Evolutionary conservation across 2,888 invertebrate genomes (phyloP), one percentile per base, ranked within the genome.

Genomic region (Deroplatys truncata): DNA sequence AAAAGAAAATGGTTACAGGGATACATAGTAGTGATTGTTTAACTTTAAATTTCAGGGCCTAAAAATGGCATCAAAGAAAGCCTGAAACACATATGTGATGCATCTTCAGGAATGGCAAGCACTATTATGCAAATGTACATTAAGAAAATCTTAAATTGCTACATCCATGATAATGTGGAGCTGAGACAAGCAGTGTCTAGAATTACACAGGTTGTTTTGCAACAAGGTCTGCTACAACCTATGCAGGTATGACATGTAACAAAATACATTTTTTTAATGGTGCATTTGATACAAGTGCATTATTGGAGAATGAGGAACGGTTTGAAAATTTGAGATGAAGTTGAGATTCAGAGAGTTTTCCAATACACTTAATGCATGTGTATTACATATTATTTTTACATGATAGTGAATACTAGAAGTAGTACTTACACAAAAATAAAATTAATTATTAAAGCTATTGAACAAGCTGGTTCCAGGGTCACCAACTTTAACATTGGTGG

Each of bases 31-130:
- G 43, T 43, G 1, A 43, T 43, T 43, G 13, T 43, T 13, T 43
- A 43, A 43, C 13, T 43, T 43, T 13, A 72, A 16, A 72, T 20
- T 72, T 72, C 20, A 72, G 56, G 56, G 56, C 20, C 20, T 20
- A 25, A 72, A n/a, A 83, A 84, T 31, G 10, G 31, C 29, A 2
- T 13, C 7, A 25, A 93, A 88, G 95, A 95, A 92, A 94, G 95
- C 92, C 92, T 95, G 90, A 95, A 95, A 92, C 95, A 95, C 92
- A 95, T 96, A 95, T 95, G 95, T 88, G 94, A 95, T 92, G 93
- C 95, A 28, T 94, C 95, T 91, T 95, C 95, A 82, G 95, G 95
- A 29, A 94, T 95, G 94, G 95, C 95, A 35, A 94, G 95, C 90
- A 94, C 95, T 31, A 94, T 95, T 88, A 95, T 95, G 91, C 95